A percentile compares a stretch with the other conserved stretches of the same genome.
Evolutionary conservation across 2,797 vertebrate genomes (phyloP).

Genomic region (Mycteria americana): DNA sequence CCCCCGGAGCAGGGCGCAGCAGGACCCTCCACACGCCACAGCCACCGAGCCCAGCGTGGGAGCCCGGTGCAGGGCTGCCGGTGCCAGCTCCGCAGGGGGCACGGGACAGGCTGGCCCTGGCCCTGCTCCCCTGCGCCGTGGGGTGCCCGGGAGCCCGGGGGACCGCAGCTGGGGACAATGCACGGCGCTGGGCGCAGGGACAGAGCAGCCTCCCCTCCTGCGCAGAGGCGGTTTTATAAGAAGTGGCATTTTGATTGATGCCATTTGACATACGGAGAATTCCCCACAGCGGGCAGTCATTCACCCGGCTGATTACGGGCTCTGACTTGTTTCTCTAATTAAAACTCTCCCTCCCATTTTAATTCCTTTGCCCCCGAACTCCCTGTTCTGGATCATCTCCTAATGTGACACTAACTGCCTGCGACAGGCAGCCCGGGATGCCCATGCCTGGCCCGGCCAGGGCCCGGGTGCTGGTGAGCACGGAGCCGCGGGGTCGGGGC

Average conservation of each 20-base stretch:
- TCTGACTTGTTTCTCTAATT: constrained; percentile 45
- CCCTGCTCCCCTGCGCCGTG: background rate
- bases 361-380: background rate
- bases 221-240: background rate
- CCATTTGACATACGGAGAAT: constrained; percentile 33
- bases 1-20: no score
- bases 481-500: rapidly evolving
- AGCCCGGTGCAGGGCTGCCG: rapidly evolving
- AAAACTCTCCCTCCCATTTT: constrained; percentile 42
- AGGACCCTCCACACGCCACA: rapidly evolving
- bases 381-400: constrained; percentile 12
- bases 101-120: background rate
- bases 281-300: constrained; percentile 32
- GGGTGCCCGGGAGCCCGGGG: rapidly evolving
- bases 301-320: background rate
- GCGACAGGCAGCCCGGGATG: background rate
- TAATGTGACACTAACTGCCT: background rate
- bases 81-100: rapidly evolving
- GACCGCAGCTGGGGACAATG: no score
- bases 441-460: rapidly evolving
- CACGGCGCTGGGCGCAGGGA: background rate
- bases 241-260: constrained; percentile 37
- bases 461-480: rapidly evolving
- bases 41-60: rapidly evolving
- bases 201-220: background rate